Base-by-base conservation (phyloP, 2,797 vertebrate genomes). In the Acanthopagrus latus region DNA sequence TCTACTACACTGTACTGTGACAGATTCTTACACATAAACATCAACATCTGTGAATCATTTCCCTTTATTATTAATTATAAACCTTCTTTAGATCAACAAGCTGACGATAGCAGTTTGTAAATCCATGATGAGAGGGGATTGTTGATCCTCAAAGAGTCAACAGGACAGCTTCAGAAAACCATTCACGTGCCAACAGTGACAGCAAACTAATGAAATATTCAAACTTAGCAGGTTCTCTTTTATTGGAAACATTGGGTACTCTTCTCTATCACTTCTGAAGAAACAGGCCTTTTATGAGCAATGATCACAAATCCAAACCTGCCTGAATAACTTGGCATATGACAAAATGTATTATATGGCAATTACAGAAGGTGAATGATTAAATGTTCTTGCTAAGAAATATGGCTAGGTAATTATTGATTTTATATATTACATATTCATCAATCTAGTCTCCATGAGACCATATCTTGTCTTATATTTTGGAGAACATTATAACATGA, bases 121-220 rank as follows among this genome's bases (percentile, higher is more conserved):
- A 60, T 51, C 27, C 11, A 23, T 47, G 21, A 54, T 58, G 25
- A 64, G 0, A n/a, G 29, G 44, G 46, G 27, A 25, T 60, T 46
- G 56, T 48, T 25, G 27, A 55, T 25, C 50, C 11, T 41, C 14
- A 51, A 50, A 65, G 21, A 29, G 8, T 74, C 44, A 27, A 17
- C 62, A 21, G 20, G 27, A 54, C 5, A 64, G 46, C 13, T 47
- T 59, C 46, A 64, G 52, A 58, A 64, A 77, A 27, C 46, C 21
- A 52, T 18, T n/a, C 7, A 57, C 18, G 2, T 55, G 25, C 12
- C 20, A 46, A 20, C 0, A 62, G 57, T 64, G 6, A 64, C 44
- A 29, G 50, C 25, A 25, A 23, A 2, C 64, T 27, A 62, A 52
- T 21, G 6, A 74, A 38, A 46, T 47, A 47, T 66, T 46, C 27